Conservation (phyloP, 2,888 invertebrate species). For the Amorpha juglandis region DNA sequence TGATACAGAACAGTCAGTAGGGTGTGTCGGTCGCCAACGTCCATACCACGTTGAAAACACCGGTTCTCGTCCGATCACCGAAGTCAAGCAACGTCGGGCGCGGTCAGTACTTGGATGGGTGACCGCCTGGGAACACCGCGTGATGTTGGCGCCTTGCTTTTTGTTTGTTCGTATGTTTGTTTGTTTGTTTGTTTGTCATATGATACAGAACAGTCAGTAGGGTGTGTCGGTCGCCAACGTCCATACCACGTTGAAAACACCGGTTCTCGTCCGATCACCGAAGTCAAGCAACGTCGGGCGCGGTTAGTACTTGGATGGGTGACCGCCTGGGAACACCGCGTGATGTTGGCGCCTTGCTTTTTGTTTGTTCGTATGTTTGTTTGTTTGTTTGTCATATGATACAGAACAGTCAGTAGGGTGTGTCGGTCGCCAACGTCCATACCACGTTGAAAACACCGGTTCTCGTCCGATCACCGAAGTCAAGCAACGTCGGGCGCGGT, state of each 20-base stretch:
- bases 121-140: slow-evolving; percentile 78
- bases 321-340: slow-evolving; percentile 73
- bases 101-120: slow-evolving; percentile 81
- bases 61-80: slow-evolving; percentile 82
- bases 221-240: slow-evolving; percentile 42
- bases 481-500: slow-evolving; percentile 74
- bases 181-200: no score
- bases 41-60: slow-evolving; percentile 77
- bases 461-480: slow-evolving; percentile 78
- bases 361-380: no score
- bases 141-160: slow-evolving; percentile 63
- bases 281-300: slow-evolving; percentile 81
- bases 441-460: no score
- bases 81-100: slow-evolving; percentile 81
- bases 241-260: slow-evolving; percentile 44
- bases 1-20: background rate
- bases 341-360: slow-evolving; percentile 60
- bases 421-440: no score
- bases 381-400: no score
- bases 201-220: no score
- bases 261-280: slow-evolving; percentile 82
- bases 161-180: no score
- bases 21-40: slow-evolving; percentile 48
- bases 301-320: slow-evolving; percentile 75
- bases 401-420: no score